A percentile compares a stretch with the other conserved stretches of the same genome.
These are phyloP conservation scores for Turritopsis rubra DNA, from an alignment of 30 jellyfish, hydroid and myxozoan species.

Conservation along the genomic window DNA sequence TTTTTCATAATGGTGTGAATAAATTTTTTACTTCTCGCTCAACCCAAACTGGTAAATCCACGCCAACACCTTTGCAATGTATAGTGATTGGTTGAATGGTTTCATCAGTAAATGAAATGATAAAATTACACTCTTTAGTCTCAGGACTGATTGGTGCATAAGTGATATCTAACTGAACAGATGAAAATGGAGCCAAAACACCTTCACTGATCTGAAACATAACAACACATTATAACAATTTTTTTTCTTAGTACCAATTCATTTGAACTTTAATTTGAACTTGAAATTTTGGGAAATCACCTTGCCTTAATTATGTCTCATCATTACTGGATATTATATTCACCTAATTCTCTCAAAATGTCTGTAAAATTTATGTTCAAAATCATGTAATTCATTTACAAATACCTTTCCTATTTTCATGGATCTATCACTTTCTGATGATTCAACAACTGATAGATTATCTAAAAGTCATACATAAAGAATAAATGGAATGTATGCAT, in stretches of 20 bases:
- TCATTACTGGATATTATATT: too few species aligned
- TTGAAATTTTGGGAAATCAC: too few species aligned
- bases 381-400: background rate
- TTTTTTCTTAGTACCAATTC: background rate
- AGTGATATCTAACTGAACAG: constrained; percentile 52
- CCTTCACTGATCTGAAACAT: constrained; percentile 47
- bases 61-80: constrained; percentile 47
- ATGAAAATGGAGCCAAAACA: constrained; percentile 49
- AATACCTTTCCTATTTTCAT: background rate
- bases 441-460: background rate
- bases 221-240: background rate
- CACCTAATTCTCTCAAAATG: too few species aligned
- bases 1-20: background rate
- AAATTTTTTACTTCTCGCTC: constrained; percentile 65
- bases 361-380: too few species aligned
- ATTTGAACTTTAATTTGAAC: background rate
- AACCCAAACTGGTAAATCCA: constrained; percentile 92
- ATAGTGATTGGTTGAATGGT: constrained; percentile 32
- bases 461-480: background rate
- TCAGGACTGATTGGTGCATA: constrained; percentile 66
- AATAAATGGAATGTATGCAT: background rate
- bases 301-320: background rate
- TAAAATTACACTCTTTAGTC: constrained; percentile 17
- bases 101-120: constrained; percentile 39
- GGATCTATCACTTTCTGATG: background rate